Conservation (phyloP, 2,888 invertebrate species). For the Troglohyphantes excavatus region DNA sequence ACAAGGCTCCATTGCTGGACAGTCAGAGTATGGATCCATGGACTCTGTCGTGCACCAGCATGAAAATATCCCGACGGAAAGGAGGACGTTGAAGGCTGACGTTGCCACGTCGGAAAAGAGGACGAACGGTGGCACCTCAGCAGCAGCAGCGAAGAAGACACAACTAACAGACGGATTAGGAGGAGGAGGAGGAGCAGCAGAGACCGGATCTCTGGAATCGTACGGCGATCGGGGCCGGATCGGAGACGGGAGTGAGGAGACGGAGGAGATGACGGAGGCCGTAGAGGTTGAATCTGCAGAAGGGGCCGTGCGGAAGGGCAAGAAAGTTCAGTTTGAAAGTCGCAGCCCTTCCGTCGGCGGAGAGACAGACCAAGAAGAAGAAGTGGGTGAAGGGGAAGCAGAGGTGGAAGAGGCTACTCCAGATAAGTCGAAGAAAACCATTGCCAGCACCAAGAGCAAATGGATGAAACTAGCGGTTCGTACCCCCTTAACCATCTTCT, state of each 20-base stretch:
- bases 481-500: conserved; percentile 22
- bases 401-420: conserved; percentile 18
- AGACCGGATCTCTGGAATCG: conserved; percentile 65
- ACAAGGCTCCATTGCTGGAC: conserved; percentile 75
- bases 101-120: too few species aligned
- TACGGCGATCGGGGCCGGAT: conserved; percentile 44
- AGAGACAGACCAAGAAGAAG: conserved; percentile 18
- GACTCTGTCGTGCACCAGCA: conserved; percentile 73
- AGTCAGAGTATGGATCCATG: conserved; percentile 79
- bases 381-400: not conserved
- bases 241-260: conserved; percentile 39
- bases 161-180: too few species aligned
- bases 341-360: conserved; percentile 45
- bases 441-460: conserved; percentile 79
- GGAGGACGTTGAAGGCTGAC: too few species aligned
- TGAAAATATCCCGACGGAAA: too few species aligned
- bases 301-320: conserved; percentile 46
- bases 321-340: conserved; percentile 73
- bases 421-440: conserved; percentile 64
- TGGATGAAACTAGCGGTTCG: conserved; percentile 80
- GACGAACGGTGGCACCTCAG: too few species aligned
- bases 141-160: too few species aligned
- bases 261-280: conserved; percentile 3
- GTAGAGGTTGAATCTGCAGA: conserved; percentile 9
- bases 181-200: conserved; percentile 14